A percentile compares a stretch with the other conserved stretches of the same genome.
Evolutionary conservation across 2,888 invertebrate species (phyloP).

Genomic region (Drosophila buzzatii): DNA sequence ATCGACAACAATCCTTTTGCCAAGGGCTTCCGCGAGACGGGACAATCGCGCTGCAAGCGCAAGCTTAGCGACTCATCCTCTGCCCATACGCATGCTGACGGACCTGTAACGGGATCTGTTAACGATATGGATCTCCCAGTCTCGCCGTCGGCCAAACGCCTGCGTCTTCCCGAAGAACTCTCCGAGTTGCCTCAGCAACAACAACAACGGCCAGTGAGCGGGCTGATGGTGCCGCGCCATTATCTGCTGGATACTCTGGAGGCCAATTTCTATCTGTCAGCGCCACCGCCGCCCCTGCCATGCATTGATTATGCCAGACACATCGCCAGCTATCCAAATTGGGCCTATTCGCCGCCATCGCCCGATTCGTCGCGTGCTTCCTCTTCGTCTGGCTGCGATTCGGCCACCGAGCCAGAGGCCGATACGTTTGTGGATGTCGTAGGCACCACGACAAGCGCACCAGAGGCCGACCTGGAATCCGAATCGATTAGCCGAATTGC

Average conservation of each 20-base stretch:
- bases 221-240: slow-evolving; percentile 50
- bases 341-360: slow-evolving; percentile 71
- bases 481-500: slow-evolving; percentile 44
- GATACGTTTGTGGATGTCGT: slow-evolving; percentile 81
- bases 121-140: slow-evolving; percentile 46
- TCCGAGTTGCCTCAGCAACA: slow-evolving; percentile 23
- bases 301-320: slow-evolving; percentile 71
- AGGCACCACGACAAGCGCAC: slow-evolving; percentile 55
- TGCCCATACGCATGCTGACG: slow-evolving; percentile 23
- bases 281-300: slow-evolving; percentile 52
- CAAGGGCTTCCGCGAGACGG: slow-evolving; percentile 95
- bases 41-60: slow-evolving; percentile 90
- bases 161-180: slow-evolving; percentile 63
- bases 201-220: slow-evolving; percentile 12
- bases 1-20: slow-evolving; percentile 97
- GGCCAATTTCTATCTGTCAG: slow-evolving; percentile 70
- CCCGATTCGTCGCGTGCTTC: slow-evolving; percentile 64
- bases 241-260: slow-evolving; percentile 70
- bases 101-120: slow-evolving; percentile 11
- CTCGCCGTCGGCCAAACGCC: slow-evolving; percentile 74
- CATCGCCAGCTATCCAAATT: slow-evolving; percentile 71
- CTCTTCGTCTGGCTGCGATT: slow-evolving; percentile 29
- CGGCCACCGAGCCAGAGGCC: slow-evolving; percentile 46
- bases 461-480: slow-evolving; percentile 37
- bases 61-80: slow-evolving; percentile 85